Evolutionary conservation across 2,797 vertebrate species (phyloP).

Genomic region (Peromyscus attwateri): DNA sequence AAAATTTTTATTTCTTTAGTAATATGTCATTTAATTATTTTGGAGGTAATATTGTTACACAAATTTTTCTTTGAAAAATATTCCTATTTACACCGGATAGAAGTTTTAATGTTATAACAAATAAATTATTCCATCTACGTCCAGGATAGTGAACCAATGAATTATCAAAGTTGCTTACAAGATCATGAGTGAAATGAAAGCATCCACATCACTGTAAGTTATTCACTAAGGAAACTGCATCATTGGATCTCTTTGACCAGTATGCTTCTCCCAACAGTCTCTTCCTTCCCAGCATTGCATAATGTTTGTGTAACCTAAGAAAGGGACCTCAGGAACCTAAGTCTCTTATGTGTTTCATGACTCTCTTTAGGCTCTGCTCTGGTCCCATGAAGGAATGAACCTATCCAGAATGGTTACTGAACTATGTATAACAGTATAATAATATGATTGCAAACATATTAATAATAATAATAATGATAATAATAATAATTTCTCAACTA

Average conservation of each 20-base stretch:
- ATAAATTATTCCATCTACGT: neutral
- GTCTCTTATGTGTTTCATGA: neutral
- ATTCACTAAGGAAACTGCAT: neutral
- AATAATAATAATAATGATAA: too few relatives aligned
- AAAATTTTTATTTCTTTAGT: neutral
- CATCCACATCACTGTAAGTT: neutral
- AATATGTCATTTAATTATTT: neutral
- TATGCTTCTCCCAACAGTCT: neutral
- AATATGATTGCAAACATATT: neutral
- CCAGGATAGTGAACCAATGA: neutral
- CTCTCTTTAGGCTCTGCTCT: too few relatives aligned
- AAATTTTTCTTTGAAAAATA: neutral
- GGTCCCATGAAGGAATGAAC: neutral
- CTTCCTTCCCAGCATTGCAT: neutral
- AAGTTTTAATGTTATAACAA: neutral
- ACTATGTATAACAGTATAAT: neutral
- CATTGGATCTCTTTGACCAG: neutral
- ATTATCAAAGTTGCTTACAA: neutral
- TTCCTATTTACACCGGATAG: too few relatives aligned
- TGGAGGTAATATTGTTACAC: neutral
- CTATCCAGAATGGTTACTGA: neutral
- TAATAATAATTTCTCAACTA: neutral
- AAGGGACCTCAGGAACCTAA: neutral
- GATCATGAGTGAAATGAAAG: neutral
- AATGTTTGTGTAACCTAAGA: neutral